Conservation (phyloP, 2,888 invertebrate genomes). For the Ophonus ardosiacus region DNA sequence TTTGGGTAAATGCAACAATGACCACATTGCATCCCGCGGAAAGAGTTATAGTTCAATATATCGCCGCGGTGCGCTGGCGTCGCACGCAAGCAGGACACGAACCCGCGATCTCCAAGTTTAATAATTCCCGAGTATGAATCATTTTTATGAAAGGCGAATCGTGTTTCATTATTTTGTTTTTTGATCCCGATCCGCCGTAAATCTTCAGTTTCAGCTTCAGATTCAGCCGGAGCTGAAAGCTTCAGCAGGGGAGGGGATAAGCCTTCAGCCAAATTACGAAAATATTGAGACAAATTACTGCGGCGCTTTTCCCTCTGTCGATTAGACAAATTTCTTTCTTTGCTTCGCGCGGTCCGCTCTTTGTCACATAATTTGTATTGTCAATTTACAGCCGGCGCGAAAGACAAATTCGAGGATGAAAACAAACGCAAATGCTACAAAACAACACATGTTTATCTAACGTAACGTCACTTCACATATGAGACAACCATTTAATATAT, state of each 20-base stretch:
- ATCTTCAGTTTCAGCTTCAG: slow-evolving; percentile 54
- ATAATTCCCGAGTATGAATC: slow-evolving; percentile 48
- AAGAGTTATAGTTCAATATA: slow-evolving; percentile 58
- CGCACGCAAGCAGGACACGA: slow-evolving; percentile 3
- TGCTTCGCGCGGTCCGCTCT: background rate
- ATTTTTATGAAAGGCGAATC: slow-evolving; percentile 56
- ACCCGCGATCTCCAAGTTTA: slow-evolving; percentile 47
- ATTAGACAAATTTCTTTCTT: slow-evolving; percentile 57
- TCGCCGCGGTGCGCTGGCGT: background rate
- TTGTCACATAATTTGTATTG: slow-evolving; percentile 35
- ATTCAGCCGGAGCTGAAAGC: slow-evolving; percentile 38
- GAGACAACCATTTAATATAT: too few relatives aligned
- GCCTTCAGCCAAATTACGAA: slow-evolving; percentile 57
- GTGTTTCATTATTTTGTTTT: slow-evolving; percentile 57
- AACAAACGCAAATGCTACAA: background rate
- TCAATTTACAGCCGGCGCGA: background rate
- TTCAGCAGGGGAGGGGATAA: background rate
- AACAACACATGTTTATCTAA: background rate
- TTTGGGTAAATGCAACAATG: slow-evolving; percentile 29
- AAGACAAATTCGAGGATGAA: background rate
- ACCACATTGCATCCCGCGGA: slow-evolving; percentile 5
- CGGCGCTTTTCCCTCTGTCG: slow-evolving; percentile 49
- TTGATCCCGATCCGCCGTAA: slow-evolving; percentile 46
- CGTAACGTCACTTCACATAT: too few relatives aligned
- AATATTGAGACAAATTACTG: slow-evolving; percentile 60